A percentile compares a stretch with the other conserved stretches of the same genome.
phyloP scores from a whole-genome alignment of 2,113 vertebrate genomes.

The Telmatochromis sp. region DNA sequence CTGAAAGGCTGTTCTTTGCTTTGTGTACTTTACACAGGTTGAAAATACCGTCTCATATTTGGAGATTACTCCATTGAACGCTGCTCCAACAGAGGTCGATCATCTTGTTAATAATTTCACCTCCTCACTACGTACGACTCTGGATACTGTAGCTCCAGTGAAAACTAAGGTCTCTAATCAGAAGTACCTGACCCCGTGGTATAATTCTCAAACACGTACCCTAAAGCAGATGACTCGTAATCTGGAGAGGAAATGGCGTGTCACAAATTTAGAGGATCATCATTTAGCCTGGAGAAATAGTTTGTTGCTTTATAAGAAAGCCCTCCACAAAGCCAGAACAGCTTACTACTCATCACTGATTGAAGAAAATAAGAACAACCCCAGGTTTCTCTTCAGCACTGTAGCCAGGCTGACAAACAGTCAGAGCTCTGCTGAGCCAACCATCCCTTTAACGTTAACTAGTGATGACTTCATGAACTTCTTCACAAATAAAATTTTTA shows the following conservation, averaged over 20 bases:
- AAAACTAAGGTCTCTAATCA: fast-evolving
- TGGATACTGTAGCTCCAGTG: background rate
- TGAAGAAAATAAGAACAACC: background rate
- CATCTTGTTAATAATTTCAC: fast-evolving
- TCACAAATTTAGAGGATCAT: background rate
- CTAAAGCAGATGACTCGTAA: fast-evolving
- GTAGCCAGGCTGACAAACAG: background rate
- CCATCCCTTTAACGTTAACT: no score
- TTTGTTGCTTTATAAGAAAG: background rate
- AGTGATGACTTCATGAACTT: no score
- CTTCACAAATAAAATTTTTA: fast-evolving
- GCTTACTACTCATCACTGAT: fast-evolving
- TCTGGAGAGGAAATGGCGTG: fast-evolving
- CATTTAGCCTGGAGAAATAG: background rate
- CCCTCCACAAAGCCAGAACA: background rate
- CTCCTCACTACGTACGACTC: background rate
- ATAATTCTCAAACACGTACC: fast-evolving
- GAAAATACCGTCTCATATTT: background rate
- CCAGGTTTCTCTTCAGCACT: background rate
- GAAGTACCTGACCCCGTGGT: background rate
- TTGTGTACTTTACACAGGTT: background rate
- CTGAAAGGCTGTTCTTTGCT: background rate
- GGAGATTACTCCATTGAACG: background rate
- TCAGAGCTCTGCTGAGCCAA: fast-evolving
- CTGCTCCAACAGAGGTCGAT: fast-evolving